Evolutionary conservation across 2,888 invertebrate species (phyloP).

Genomic region (Diadegma fenestrale): DNA sequence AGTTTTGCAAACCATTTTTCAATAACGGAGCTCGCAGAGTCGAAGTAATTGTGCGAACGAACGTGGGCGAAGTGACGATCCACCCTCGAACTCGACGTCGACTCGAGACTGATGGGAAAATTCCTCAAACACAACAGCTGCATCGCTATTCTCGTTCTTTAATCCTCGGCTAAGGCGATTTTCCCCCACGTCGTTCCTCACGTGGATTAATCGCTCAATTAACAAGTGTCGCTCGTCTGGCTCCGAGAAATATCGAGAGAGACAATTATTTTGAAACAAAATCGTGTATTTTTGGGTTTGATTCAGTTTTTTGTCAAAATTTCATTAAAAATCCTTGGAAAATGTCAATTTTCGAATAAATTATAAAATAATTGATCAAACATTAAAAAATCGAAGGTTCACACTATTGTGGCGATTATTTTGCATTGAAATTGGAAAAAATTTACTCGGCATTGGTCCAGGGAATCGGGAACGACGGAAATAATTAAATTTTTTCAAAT

Average conservation of each 20-base stretch:
- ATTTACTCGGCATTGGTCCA: too few species aligned
- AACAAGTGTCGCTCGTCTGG: constrained; percentile 34
- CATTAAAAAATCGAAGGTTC: too few species aligned
- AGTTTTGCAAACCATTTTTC: constrained; percentile 68
- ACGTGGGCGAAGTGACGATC: constrained; percentile 25
- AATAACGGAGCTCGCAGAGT: not conserved
- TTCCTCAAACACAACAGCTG: not conserved
- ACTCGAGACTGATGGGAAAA: not conserved
- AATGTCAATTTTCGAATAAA: not conserved
- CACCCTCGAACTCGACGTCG: not conserved
- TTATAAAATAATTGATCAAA: not conserved
- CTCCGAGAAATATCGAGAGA: not conserved
- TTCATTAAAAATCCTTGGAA: not conserved
- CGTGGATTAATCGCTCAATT: constrained; percentile 15
- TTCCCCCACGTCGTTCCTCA: not conserved
- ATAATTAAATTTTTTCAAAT: too few species aligned
- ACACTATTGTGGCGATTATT: too few species aligned
- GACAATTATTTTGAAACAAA: not conserved
- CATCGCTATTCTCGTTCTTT: constrained; percentile 13
- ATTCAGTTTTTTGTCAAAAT: not conserved
- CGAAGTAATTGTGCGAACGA: constrained; percentile 10
- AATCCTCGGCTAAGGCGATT: constrained; percentile 42
- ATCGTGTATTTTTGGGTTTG: not conserved
- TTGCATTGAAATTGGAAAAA: too few species aligned
- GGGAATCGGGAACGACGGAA: too few species aligned